phyloP scores from a whole-genome alignment of 1,140 invertebrate genomes.

The Drosophila sproati region DNA sequence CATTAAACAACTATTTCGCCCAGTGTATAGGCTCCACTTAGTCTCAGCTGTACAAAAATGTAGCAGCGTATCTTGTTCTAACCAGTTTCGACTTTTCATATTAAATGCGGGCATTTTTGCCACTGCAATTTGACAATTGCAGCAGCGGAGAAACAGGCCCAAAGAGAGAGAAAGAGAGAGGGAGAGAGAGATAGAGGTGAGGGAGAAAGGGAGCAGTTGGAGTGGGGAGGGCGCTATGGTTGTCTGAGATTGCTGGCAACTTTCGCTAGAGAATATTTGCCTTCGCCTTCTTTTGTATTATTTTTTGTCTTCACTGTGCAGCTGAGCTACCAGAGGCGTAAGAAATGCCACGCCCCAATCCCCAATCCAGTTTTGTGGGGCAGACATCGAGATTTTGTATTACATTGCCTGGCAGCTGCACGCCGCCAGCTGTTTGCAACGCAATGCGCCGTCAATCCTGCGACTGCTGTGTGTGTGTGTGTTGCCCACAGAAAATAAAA shows the following conservation, averaged over 20 bases:
- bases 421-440: conserved; percentile 22
- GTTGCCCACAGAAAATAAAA: not conserved
- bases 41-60: not conserved
- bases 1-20: conserved; percentile 6
- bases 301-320: conserved; percentile 39
- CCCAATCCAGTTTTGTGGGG: conserved; percentile 67
- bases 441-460: conserved; percentile 11
- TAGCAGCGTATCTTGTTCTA: conserved; percentile 20
- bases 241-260: conserved; percentile 23
- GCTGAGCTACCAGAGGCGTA: conserved; percentile 49
- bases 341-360: conserved; percentile 50
- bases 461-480: conserved; percentile 54
- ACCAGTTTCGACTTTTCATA: conserved; percentile 44
- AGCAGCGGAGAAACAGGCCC: not conserved
- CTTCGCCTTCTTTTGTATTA: not conserved
- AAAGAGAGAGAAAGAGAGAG: not conserved
- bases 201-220: not conserved
- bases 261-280: conserved; percentile 65
- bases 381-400: conserved; percentile 1
- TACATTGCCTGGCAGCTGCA: conserved; percentile 35
- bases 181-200: not conserved
- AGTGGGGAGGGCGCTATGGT: too few relatives aligned
- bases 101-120: conserved; percentile 1
- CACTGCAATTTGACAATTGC: not conserved
- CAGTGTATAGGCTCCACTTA: conserved; percentile 15